A percentile compares a stretch with the other conserved stretches of the same genome.
Evolutionary conservation across 2,113 vertebrate species (phyloP).

Genomic region (Bos javanicus): DNA sequence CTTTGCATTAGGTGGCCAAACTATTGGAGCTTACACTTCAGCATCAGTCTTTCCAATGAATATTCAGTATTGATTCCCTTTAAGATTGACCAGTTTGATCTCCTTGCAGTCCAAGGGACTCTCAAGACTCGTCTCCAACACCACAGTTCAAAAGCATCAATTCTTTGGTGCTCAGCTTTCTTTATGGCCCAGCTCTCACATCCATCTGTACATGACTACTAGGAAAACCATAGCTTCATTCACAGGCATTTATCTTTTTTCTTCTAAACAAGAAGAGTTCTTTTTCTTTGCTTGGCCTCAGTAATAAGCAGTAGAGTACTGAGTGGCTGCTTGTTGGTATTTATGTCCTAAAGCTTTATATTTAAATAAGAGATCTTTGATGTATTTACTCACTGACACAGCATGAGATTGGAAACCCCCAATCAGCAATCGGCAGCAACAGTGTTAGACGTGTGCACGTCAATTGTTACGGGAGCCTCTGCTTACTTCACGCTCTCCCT

Average conservation of each 20-base stretch:
- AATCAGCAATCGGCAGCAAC: neutral
- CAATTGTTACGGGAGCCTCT: neutral
- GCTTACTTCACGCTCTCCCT: neutral
- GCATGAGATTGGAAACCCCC: neutral
- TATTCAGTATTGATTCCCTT: neutral
- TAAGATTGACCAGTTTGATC: neutral
- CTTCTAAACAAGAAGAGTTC: neutral
- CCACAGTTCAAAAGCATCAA: neutral
- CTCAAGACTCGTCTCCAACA: neutral
- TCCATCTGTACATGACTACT: accelerated
- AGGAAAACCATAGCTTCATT: neutral
- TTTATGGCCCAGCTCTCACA: neutral
- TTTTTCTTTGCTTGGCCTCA: neutral
- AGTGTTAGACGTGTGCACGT: neutral
- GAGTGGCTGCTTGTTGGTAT: neutral
- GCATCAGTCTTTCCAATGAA: neutral
- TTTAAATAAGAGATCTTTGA: neutral
- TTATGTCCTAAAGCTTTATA: neutral
- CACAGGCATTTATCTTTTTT: neutral
- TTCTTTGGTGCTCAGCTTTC: neutral
- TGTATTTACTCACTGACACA: neutral
- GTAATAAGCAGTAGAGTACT: neutral
- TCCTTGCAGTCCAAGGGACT: neutral
- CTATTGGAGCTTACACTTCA: neutral
- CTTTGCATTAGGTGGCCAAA: neutral